Base-by-base conservation (phyloP, 2,113 vertebrate species). In the Neoarius graeffei region DNA sequence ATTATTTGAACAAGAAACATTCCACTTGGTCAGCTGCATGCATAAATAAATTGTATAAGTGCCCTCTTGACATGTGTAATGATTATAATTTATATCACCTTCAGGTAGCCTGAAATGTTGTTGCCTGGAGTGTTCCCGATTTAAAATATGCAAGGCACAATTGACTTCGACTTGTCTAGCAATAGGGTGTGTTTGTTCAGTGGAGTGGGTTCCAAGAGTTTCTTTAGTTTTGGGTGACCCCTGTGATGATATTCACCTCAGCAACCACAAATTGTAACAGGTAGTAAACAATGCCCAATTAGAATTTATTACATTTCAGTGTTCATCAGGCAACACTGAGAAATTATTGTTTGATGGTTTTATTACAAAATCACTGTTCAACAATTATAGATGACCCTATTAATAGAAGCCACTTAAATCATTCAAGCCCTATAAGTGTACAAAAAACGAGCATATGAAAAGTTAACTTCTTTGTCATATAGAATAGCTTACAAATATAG, bases 81-180 rank as follows among this genome's bases (percentile, higher is more conserved):
- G 2, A 81, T 81, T 30, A 59, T 30, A 30, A 81, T 30, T 59
- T 57, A 81, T 35, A 81, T 81, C 54, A 56, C n/a, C 56, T 59
- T 81, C n/a, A 81, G 79, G 54, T 35, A 81, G 77, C 77, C n/a
- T 81, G 77, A 4, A 81, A 56, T 59, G 54, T 30, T 76, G 73
- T 76, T 73, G 30, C 69, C 73, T 77, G 74, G 20, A 77, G 71
- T 25, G 10, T 77, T 59, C 17, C n/a, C 35, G 79, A 81, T 81
- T 81, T 81, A 81, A 81, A 59, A 81, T 81, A 81, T 59, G 54
- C n/a, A 80, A 80, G 13, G 7, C 25, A 57, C n/a, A 81, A 19
- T 52, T 52, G 48, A 76, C 48, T 76, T 52, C 13, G 48, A 19
- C 9, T 76, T 76, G 42, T 50, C 4, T 4, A 25, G 7, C 27